Base-by-base conservation (phyloP, 2,888 invertebrate genomes). In the Thumatha senex region DNA sequence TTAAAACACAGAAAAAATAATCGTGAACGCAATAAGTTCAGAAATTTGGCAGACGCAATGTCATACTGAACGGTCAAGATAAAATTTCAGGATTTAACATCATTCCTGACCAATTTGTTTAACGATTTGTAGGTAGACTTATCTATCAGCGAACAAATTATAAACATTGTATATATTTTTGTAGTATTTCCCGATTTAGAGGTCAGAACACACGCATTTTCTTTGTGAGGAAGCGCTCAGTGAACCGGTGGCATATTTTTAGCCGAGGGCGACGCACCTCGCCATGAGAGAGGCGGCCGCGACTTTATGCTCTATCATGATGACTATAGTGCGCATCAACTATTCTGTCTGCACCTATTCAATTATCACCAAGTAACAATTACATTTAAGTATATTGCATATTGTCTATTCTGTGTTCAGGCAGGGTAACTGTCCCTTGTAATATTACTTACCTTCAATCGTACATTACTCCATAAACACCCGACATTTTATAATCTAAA, bases 191-290 rank as follows among this genome's bases (percentile, higher is more conserved):
- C 78, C 78, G 73, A 80, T 80, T 80, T 84, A 76, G 83, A 85
- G 86, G 86, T 86, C 87, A 80, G 70, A 72, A 75, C 70, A 72
- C 76, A 77, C 78, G 78, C 78, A 78, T 80, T 84, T 85, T 87
- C 89, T 86, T 89, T 89, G 89, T 88, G 81, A 85, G 76, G 82
- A 82, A 82, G 78, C 84, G 83, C 84, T 72, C 83, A 74, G 66
- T 85, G 83, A 86, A 85, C 84, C 72, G 80, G 56, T 74, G 76
- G 76, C 74, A 78, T 90, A 90, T 89, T 88, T 89, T 88, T 89
- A 89, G 89, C 76, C 77, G 84, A 80, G 89, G 87, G 85, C 90
- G 85, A 78, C 89, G 90, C 80, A 77, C 84, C 70, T 73, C 68
- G 68, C 65, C 70, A 58, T 70, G 58, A 50, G 36, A 40, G 53